Base-by-base conservation (phyloP, 2,888 invertebrate species). In the Ypsolopha sequella region DNA sequence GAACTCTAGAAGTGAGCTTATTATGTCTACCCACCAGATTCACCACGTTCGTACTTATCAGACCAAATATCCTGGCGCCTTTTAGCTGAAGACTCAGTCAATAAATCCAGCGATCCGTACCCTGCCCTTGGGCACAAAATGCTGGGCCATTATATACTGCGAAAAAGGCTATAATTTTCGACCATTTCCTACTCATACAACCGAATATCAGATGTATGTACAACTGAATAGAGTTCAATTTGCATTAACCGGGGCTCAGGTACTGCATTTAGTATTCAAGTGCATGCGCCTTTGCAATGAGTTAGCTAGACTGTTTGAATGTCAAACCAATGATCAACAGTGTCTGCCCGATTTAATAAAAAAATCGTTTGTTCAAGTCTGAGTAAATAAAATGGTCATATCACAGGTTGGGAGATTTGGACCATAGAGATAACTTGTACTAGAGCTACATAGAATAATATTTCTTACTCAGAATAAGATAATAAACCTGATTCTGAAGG, bases 271-370 rank as follows among this genome's bases (percentile, higher is more conserved):
- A 59, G 61, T 55, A 55, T 53, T 49, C 50, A 53, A 54, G 53
- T 44, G 54, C 49, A 56, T 57, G 55, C 54, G 54, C 61, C 68
- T 70, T 64, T 84, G 84, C 84, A 84, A 79, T 77, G 77, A 78
- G 75, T 78, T 73, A 73, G 81, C 76, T 81, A 81, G 82, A 75
- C 76, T 65, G 78, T 81, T 80, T 86, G 85, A 86, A 86, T 81
- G 86, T 86, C 86, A 86, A 85, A 86, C 80, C 80, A 86, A 86
- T 86, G 80, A 84, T 81, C 80, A 75, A 71, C 72, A 70, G 62
- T 63, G 77, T 72, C 77, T 73, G 76, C 62, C 64, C 68, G 67
- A 62, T 70, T 76, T 78, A 81, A 84, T 86, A 84, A 85, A 85
- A 80, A 79, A 76, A 82, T 81, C 79, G 82, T 82, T 79, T 80